phyloP scores from a whole-genome alignment of 2,113 vertebrate species.

The Callithrix jacchus region DNA sequence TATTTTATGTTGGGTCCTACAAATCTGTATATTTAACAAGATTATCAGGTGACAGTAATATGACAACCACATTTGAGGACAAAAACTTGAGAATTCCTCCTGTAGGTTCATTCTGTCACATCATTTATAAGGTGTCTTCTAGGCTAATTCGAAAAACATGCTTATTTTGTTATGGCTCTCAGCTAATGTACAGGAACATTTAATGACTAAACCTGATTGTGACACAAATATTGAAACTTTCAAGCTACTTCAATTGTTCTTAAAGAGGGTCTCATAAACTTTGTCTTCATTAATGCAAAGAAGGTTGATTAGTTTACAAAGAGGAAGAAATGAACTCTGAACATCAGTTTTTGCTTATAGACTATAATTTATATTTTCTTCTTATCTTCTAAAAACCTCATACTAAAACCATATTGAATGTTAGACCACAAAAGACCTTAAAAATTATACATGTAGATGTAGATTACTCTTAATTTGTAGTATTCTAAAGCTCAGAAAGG shows the following conservation, averaged over 20 bases:
- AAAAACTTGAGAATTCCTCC: background rate
- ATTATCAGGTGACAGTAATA: background rate
- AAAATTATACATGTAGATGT: background rate
- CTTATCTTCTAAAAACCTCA: background rate
- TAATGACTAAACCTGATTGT: background rate
- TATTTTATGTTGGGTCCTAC: background rate
- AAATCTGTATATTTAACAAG: background rate
- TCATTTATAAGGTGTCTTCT: background rate
- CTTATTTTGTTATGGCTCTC: background rate
- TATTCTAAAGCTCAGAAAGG: background rate
- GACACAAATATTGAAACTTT: background rate
- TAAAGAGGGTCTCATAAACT: background rate
- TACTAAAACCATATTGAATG: background rate
- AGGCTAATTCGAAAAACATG: background rate
- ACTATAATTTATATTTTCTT: background rate
- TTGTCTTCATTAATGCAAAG: background rate
- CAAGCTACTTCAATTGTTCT: background rate
- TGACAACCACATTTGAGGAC: background rate
- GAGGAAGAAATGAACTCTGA: background rate
- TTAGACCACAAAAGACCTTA: background rate
- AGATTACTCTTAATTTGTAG: background rate
- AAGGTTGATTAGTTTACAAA: background rate
- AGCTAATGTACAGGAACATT: background rate
- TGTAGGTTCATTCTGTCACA: background rate
- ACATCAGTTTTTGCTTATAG: background rate